Conservation (phyloP, 2,113 vertebrate species). For the Alectura lathami region DNA sequence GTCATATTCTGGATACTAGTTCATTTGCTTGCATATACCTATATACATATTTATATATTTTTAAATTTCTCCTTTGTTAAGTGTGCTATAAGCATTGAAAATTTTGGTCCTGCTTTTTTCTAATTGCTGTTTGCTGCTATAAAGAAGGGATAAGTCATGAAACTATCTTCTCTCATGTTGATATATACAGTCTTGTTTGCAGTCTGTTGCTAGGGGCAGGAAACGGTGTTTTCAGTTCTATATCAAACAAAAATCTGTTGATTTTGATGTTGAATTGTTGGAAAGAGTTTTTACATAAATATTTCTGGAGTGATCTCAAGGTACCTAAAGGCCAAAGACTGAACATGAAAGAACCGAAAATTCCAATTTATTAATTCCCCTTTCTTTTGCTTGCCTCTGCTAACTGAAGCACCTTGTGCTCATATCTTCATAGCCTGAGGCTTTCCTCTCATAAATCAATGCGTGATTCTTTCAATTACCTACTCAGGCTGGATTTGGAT, state of each 20-base stretch:
- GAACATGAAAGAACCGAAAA: slow-evolving; percentile 51
- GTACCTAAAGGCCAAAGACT: slow-evolving; percentile 38
- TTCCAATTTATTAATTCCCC: neutral
- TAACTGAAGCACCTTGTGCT: slow-evolving; percentile 40
- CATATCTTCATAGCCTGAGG: slow-evolving; percentile 36
- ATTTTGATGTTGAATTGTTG: slow-evolving; percentile 51
- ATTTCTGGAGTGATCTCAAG: slow-evolving; percentile 51
- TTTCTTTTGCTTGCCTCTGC: neutral
- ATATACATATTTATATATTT: neutral
- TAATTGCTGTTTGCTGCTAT: neutral
- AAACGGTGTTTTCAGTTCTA: slow-evolving; percentile 31
- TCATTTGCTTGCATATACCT: neutral
- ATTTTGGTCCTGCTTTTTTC: neutral
- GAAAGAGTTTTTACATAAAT: slow-evolving; percentile 27
- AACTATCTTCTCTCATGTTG: neutral
- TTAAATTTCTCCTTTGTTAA: neutral
- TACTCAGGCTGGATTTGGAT: neutral
- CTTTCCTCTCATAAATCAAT: slow-evolving; percentile 36
- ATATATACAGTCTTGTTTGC: neutral
- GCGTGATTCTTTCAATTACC: neutral
- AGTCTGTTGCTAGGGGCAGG: neutral
- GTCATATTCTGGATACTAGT: neutral
- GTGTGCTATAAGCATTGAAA: neutral
- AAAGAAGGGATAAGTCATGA: neutral
- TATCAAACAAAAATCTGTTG: slow-evolving; percentile 24